Evolutionary conservation across 1,140 invertebrate species (phyloP), one percentile per base, ranked within the genome.

Genomic region (Zaprionus nigranus): DNA sequence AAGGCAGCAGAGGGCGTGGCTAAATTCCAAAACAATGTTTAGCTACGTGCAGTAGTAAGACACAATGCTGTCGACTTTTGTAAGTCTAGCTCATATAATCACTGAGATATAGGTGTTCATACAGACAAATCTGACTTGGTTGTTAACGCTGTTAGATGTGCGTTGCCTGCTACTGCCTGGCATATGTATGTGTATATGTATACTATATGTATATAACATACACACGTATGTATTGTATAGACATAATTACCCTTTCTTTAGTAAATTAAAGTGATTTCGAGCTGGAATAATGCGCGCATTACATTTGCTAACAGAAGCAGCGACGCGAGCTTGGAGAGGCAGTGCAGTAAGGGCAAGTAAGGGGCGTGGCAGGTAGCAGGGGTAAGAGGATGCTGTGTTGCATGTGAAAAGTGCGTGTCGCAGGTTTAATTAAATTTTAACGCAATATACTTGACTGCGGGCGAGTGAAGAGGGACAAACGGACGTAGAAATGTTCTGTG

Each of bases 341-440:
- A 4, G 46, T 9, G 43, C 43, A 11, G n/a, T n/a, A n/a, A n/a
- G n/a, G 17, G 43, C 30, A 34, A 20, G 43, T 2, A 4, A 20
- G 17, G 46, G 46, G 46, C n/a, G 46, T 34, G 46, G n/a, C 9
- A 4, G 46, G 46, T 11, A 2, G 46, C 24, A 63, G 12, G 30
- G 30, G 30, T 11, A 34, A 34, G 30, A 11, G 30, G 30, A 34
- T 34, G 30, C 30, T 34, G 30, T 24, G 28, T 22, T 40, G 71
- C 49, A 28, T 70, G 43, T 13, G 36, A 66, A 72, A 72, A 60
- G 64, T 77, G 75, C 59, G 71, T 77, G 74, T 62, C 36, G 79
- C 54, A 64, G 73, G 38, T 74, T 65, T 84, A 84, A 84, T 81
- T 81, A 78, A 70, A 85, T 78, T 84, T 84, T 78, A 84, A 85